phyloP scores from a whole-genome alignment of 1,140 invertebrate species.

The Alviniconcha marisindica region DNA sequence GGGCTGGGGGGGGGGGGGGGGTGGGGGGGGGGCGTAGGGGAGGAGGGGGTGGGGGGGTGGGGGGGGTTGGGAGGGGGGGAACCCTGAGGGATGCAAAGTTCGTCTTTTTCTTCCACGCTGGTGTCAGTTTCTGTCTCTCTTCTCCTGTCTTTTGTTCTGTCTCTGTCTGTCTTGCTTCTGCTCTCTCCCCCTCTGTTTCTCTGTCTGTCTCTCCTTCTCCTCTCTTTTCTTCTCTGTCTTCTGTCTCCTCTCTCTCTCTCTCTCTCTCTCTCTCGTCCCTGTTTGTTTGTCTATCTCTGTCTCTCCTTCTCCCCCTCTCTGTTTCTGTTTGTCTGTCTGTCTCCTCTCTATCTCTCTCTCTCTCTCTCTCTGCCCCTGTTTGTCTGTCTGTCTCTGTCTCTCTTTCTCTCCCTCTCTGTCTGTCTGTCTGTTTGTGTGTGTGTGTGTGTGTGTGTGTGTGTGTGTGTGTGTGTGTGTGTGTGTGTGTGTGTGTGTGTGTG shows the following conservation, averaged over 20 bases:
- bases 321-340: too few species aligned
- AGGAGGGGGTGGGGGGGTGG: too few species aligned
- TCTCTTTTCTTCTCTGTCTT: conserved; percentile 8
- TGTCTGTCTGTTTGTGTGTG: neutral
- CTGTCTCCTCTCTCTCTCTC: neutral
- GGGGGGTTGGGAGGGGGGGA: too few species aligned
- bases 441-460: neutral
- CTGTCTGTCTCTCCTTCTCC: neutral
- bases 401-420: neutral
- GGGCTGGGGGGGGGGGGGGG: too few species aligned
- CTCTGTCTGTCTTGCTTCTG: neutral
- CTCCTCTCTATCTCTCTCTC: neutral
- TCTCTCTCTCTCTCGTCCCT: neutral
- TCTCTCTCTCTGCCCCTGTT: conserved; percentile 11
- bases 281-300: neutral
- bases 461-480: neutral
- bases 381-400: conserved; percentile 10
- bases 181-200: neutral
- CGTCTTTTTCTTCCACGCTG: too few species aligned
- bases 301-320: neutral
- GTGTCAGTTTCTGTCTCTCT: neutral
- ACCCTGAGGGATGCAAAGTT: too few species aligned
- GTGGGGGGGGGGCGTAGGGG: too few species aligned
- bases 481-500: neutral
- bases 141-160: neutral